Evolutionary conservation across 2,797 vertebrate genomes (phyloP), one percentile per base, ranked within the genome.

Genomic region (Harpagifer antarcticus): DNA sequence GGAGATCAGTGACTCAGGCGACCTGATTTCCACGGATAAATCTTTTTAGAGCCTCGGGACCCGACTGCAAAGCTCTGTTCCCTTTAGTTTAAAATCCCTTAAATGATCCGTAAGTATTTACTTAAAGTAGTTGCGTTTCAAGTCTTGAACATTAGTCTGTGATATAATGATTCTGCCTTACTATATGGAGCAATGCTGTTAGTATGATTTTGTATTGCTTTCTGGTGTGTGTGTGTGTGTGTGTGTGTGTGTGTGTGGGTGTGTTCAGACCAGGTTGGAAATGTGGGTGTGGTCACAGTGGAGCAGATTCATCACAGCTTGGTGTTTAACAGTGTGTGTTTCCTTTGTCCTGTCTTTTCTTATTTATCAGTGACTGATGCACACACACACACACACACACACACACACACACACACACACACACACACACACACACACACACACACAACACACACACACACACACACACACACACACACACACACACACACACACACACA

Each of bases 231-330:
- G 31, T 65, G 43, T 57, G 60, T 74, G 72, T 72, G 56, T 83
- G 56, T 48, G 23, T 67, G 48, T 55, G 53, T 81, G 56, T 48
- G 23, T 64, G 48, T 49, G 19, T 58, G 6, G 78, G 33, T 43
- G 27, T 69, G 73, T 83, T 84, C 78, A 85, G 72, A 90, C 90
- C 88, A 93, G 90, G 90, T 92, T 88, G 82, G 50, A 57, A 60
- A 60, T 54, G 69, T 78, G 82, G 84, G 77, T 67, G 89, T 85
- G 82, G 85, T 72, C 0, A 68, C 44, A 74, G 58, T 57, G 67
- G 67, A 82, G 83, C 82, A 89, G 83, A 93, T 91, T 87, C 68
- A 91, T 94, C 91, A 87, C 80, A 84, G 86, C 62, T 68, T 86
- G 88, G 83, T 81, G 85, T 90, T 45, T 59, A 82, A 61, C 77